Percentiles rank a stretch among this genome's conserved stretches.
phyloP scores from a whole-genome alignment of 2,113 vertebrate species.

The Aramus guarauna region DNA sequence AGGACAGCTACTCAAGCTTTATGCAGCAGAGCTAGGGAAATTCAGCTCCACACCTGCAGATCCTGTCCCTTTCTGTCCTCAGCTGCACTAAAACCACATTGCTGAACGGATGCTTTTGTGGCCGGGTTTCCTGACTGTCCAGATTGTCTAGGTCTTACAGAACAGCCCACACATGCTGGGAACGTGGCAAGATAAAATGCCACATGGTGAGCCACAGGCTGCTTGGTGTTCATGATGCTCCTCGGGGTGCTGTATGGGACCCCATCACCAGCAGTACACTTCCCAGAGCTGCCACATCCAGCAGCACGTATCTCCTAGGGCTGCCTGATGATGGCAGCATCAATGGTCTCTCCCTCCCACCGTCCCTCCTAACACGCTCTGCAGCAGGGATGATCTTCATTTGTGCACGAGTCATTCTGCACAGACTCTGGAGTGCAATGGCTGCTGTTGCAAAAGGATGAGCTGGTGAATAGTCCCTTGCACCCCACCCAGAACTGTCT shows the following conservation, averaged over 20 bases:
- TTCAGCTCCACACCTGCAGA: not conserved
- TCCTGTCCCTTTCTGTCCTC: not conserved
- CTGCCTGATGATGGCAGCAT: not conserved
- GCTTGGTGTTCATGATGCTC: not conserved
- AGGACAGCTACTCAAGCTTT: not conserved
- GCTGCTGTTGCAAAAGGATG: not conserved
- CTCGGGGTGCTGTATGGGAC: not conserved
- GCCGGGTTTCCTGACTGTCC: not conserved
- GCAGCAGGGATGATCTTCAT: not conserved
- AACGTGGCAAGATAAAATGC: not conserved
- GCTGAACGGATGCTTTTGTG: not conserved
- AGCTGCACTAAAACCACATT: not conserved
- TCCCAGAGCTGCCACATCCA: not conserved
- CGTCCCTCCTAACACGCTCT: accelerated
- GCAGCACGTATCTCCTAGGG: not conserved
- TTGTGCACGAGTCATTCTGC: not conserved
- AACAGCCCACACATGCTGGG: not conserved
- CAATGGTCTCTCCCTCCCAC: not conserved
- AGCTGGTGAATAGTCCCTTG: not conserved
- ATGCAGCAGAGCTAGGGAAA: not conserved
- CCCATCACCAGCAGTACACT: not conserved
- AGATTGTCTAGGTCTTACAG: not conserved
- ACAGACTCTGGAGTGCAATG: not conserved
- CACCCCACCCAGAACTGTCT: not conserved
- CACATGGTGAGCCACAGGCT: not conserved